phyloP scores from a whole-genome alignment of 2,888 invertebrate species.

The Stramonita haemastoma region DNA sequence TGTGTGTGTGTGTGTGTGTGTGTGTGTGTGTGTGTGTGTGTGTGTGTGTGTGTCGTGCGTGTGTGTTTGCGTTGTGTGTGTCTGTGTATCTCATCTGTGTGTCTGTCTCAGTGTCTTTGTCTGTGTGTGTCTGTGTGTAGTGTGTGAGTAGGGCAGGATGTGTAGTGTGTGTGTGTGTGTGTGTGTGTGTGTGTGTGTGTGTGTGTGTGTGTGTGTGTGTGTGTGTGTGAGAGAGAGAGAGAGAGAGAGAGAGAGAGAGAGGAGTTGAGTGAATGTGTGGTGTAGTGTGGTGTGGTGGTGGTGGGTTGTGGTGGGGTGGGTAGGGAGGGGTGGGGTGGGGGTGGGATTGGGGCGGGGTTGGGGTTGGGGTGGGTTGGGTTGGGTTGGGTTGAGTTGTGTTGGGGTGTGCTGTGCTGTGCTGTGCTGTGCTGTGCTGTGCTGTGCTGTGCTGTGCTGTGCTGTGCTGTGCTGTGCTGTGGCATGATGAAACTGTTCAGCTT shows the following conservation, averaged over 20 bases:
- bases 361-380: background rate
- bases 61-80: background rate
- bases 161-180: background rate
- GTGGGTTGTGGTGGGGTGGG: background rate
- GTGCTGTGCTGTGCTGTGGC: constrained; percentile 12
- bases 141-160: too few relatives aligned
- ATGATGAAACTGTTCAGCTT: too few relatives aligned
- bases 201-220: background rate
- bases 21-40: background rate
- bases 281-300: background rate
- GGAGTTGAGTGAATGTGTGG: background rate
- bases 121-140: background rate
- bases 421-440: constrained; percentile 19
- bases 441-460: constrained; percentile 20
- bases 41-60: too few relatives aligned
- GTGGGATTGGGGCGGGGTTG: background rate
- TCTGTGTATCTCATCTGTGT: background rate
- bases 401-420: constrained; percentile 23
- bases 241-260: background rate
- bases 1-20: background rate
- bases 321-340: background rate
- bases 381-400: background rate
- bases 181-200: background rate
- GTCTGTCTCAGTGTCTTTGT: background rate
- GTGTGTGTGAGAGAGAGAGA: background rate